These are phyloP conservation scores for Bubo blakistoni DNA, from an alignment of 2,113 vertebrate species.

Conservation along the genomic window DNA sequence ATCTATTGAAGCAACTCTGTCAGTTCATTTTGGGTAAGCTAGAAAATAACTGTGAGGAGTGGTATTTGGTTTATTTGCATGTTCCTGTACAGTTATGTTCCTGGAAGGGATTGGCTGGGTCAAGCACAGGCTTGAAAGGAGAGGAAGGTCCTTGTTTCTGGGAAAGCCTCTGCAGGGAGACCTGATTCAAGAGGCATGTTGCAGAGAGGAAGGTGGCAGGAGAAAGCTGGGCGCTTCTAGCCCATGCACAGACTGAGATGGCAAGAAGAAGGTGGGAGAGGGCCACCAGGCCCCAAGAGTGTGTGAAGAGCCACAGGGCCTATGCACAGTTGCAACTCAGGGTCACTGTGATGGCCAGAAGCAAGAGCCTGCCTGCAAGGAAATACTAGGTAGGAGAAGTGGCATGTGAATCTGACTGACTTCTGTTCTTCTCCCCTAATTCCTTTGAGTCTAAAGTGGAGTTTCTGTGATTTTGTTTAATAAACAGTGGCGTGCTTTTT, in stretches of 20 bases:
- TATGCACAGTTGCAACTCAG: rapidly evolving
- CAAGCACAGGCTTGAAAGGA: neutral
- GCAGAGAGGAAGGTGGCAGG: neutral
- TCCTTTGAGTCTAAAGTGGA: neutral
- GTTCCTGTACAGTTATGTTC: neutral
- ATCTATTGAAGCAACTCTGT: neutral
- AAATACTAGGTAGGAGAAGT: neutral
- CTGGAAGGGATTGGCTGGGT: neutral
- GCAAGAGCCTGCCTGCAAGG: neutral
- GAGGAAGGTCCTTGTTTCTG: neutral
- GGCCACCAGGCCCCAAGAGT: neutral
- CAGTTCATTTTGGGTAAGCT: neutral
- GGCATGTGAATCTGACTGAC: neutral
- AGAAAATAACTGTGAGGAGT: neutral
- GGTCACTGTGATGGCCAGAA: neutral
- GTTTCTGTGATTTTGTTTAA: neutral
- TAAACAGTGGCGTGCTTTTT: neutral
- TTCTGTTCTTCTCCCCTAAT: neutral
- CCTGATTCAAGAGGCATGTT: neutral
- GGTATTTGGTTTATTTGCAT: neutral
- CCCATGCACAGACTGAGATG: neutral
- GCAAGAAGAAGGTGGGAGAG: neutral
- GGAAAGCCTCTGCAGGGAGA: neutral
- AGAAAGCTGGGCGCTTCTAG: neutral
- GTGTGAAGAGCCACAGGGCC: rapidly evolving